These are phyloP conservation scores for Spinus olivaceus DNA, from an alignment of 2,797 vertebrate genomes.

Conservation along the genomic window DNA sequence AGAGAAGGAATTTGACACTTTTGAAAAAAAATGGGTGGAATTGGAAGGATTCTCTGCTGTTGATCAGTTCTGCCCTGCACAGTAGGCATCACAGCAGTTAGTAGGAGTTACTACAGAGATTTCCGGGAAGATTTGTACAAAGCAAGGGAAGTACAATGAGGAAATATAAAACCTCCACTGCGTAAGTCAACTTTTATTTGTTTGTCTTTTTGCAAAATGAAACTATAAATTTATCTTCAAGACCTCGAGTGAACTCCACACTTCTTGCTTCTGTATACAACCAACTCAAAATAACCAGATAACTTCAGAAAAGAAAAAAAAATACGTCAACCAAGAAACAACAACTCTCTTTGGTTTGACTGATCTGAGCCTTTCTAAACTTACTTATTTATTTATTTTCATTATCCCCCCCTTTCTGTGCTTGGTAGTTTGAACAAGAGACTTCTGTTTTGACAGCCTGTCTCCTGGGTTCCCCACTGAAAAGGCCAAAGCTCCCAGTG, in stretches of 20 bases:
- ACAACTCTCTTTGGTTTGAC: neutral
- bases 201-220: constrained; percentile 60
- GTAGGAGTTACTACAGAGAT: constrained; percentile 52
- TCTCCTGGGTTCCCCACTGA: constrained; percentile 72
- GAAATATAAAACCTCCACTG: constrained; percentile 25
- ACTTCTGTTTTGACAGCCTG: constrained; percentile 73
- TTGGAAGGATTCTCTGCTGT: constrained; percentile 17
- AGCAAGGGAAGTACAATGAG: neutral
- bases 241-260: constrained; percentile 2
- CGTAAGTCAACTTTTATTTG: constrained; percentile 53
- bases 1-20: constrained; percentile 64
- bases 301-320: neutral
- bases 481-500: constrained; percentile 75
- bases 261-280: neutral
- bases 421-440: constrained; percentile 63
- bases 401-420: neutral
- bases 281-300: constrained; percentile 19
- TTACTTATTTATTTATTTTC: neutral
- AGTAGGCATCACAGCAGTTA: constrained; percentile 29
- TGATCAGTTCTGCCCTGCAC: constrained; percentile 33
- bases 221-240: constrained; percentile 66
- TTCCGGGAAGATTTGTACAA: constrained; percentile 37
- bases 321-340: neutral
- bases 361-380: neutral
- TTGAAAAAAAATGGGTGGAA: constrained; percentile 34